Base-by-base conservation (phyloP, 1,140 invertebrate species). In the Neodiprion fabricii region DNA sequence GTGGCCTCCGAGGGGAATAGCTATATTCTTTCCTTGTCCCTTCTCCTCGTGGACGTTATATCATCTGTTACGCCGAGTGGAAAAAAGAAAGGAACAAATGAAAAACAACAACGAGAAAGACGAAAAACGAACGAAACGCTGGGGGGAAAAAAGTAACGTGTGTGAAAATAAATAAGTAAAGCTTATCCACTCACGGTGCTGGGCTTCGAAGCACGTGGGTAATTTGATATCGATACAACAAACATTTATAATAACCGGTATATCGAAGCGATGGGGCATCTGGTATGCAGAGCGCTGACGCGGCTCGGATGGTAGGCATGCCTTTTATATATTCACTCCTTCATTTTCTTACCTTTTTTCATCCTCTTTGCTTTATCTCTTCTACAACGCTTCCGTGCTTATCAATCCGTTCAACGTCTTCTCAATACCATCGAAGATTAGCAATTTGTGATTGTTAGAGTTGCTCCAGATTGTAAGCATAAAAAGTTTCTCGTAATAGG, bases 151-250 rank as follows among this genome's bases (percentile, higher is more conserved):
- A 40, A 40, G 28, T 40, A 40, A 40, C 28, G 2, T 40, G 28
- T 40, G 28, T 61, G n/a, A 14, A 61, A 61, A 61, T 61, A 61
- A 61, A 61, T 9, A 61, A 61, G 5, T 61, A 9, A 61, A 61
- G 11, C 4, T 61, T 61, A 61, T 9, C 11, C 11, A 17, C 11
- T 61, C 11, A 4, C n/a, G n/a, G 11, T 17, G 3, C 53, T 12
- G 53, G 0, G 53, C 28, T 40, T 40, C 28, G 28, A 40, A 40
- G 28, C 2, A 61, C 53, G 53, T 61, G 53, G 53, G 53, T 61
- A 61, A 61, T 61, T 61, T 61, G 53, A 61, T 61, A 61, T 61
- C 53, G 53, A 61, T 61, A 61, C 53, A 61, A 61, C 53, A 14
- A 61, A 61, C 53, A 61, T 61, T 61, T 61, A 61, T 61, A 61